Conservation (phyloP, 2,888 invertebrate species). For the Cataglyphis albicans region DNA sequence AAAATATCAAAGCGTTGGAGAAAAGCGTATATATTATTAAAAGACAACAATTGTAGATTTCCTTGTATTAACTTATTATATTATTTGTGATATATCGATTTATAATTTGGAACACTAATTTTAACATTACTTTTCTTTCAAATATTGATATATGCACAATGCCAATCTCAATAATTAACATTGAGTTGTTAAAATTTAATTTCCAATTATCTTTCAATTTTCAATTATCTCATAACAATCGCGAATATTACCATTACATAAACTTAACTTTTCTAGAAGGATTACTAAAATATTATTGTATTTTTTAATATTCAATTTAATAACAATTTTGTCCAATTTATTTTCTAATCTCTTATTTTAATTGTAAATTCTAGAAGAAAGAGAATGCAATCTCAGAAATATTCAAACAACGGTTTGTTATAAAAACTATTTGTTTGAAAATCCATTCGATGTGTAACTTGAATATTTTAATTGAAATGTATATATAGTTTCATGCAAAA, state of each 20-base stretch:
- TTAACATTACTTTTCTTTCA: background rate
- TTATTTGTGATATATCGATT: background rate
- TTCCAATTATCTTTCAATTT: background rate
- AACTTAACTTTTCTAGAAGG: background rate
- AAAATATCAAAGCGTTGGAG: constrained; percentile 63
- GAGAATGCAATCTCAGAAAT: background rate
- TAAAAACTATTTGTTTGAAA: background rate
- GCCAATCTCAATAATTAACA: too few species aligned
- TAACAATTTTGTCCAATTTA: background rate
- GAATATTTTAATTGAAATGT: background rate
- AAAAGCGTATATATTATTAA: constrained; percentile 5
- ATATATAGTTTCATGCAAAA: too few species aligned
- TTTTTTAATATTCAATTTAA: background rate
- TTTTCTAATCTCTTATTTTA: background rate
- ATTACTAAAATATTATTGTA: background rate
- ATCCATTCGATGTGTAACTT: background rate
- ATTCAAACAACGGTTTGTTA: background rate
- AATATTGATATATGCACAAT: too few species aligned
- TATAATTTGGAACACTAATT: background rate
- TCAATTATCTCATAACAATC: background rate
- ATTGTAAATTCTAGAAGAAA: background rate
- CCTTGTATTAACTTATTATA: background rate
- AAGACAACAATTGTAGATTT: background rate
- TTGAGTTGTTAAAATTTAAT: background rate
- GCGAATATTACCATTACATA: background rate